Evolutionary conservation across 1,140 invertebrate species (phyloP).

Genomic region (Lycorma delicatula): DNA sequence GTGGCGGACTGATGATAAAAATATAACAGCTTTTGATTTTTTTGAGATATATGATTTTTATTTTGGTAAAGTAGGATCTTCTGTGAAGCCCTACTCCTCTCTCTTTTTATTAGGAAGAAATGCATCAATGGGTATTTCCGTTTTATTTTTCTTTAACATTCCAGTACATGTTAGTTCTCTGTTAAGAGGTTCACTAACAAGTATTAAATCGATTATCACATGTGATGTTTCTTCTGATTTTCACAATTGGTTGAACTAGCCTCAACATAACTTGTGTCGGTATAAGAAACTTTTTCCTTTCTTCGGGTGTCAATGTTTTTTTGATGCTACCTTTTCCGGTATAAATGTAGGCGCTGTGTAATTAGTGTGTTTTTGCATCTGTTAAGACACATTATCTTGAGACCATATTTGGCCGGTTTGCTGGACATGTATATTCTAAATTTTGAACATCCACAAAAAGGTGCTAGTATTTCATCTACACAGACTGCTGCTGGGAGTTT

Average conservation of each 20-base stretch:
- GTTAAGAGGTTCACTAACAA: background rate
- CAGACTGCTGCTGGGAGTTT: slow-evolving; percentile 20
- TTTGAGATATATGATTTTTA: slow-evolving; percentile 32
- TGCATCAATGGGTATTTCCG: background rate
- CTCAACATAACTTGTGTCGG: slow-evolving; percentile 1
- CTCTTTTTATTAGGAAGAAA: slow-evolving; percentile 1
- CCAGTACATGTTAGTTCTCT: slow-evolving; percentile 3
- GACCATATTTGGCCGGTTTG: slow-evolving; percentile 40
- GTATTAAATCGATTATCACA: slow-evolving; percentile 6
- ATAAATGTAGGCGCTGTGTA: slow-evolving; percentile 11
- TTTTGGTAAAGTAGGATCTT: slow-evolving; percentile 28
- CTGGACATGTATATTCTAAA: slow-evolving; percentile 30
- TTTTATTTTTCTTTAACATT: slow-evolving; percentile 10
- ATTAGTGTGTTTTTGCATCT: slow-evolving; percentile 34
- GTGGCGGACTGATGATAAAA: slow-evolving; percentile 30
- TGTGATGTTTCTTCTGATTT: background rate
- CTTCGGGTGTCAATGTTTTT: background rate
- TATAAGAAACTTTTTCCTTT: background rate
- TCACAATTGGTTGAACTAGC: slow-evolving; percentile 3
- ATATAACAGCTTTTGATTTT: slow-evolving; percentile 27
- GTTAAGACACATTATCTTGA: slow-evolving; percentile 27
- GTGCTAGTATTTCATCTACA: slow-evolving; percentile 38
- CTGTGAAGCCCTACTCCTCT: slow-evolving; percentile 23
- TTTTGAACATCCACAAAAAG: slow-evolving; percentile 30
- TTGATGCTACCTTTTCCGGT: background rate